Base-by-base conservation (phyloP, 2,797 vertebrate genomes). In the Macrochelys suwanniensis region DNA sequence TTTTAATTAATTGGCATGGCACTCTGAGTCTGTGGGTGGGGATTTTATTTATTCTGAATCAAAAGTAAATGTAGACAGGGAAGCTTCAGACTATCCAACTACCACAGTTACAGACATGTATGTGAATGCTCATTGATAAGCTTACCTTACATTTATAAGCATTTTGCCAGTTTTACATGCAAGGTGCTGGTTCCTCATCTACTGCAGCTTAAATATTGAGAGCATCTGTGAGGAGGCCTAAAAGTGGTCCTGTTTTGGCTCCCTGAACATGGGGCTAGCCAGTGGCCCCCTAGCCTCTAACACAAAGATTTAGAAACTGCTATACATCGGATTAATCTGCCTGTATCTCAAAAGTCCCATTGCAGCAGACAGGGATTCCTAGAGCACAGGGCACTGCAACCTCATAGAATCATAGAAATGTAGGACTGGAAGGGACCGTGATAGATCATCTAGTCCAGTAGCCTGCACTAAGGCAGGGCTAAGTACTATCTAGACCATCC, bases 61-160 rank as follows among this genome's bases (percentile, higher is more conserved):
- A 96, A 97, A 94, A 96, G 94, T 94, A 89, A 85, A 85, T 77
- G 50, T 25, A 81, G 65, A 80, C 84, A 89, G 74, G 78, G 74
- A 77, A 16, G 45, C 12, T 16, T 77, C 74, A 51, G 78, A 53
- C 49, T 80, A 80, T 11, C 15, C 33, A 94, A 88, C 74, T 53
- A 57, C 54, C 95, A 94, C 85, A 8, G 42, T 87, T 97, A 80
- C 87, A 78, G 54, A 94, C 89, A 89, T 82, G 74, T 87, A 42
- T 3, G 3, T 12, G n/a, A 12, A 56, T 95, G 96, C 90, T 96
- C 96, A 93, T 82, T 94, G 92, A 91, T 57, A 89, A 94, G 74
- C 6, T 28, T 92, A 81, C 77, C 80, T 94, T 94, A 68, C 17
- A 76, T 94, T 94, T 91, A 80, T 84, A 93, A 87, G 26, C 47